Evolutionary conservation across 2,888 invertebrate genomes (phyloP), one percentile per base, ranked within the genome.

Genomic region (Campoplex nolae): DNA sequence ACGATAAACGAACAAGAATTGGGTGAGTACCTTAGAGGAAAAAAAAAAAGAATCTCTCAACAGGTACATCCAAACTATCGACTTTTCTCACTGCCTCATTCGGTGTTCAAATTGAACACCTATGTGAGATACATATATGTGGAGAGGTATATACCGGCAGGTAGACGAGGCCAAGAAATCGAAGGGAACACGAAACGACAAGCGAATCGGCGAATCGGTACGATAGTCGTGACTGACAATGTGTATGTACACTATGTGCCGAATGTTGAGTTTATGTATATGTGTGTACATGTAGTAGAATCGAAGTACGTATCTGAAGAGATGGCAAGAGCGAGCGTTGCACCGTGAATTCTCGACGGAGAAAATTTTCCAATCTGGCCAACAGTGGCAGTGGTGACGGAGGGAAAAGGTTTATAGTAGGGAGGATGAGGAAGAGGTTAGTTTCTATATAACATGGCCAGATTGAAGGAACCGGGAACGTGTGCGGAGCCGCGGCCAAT

Each of bases 391-490:
- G 68, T 54, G 81, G 48, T 38, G 76, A 77, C 48, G 76, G 48
- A 35, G 65, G 32, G 42, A 76, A 48, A 8, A 42, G 42, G 48
- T 28, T 68, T 70, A 54, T 32, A 73, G 73, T 35, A 54, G 35
- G 54, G 71, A 68, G 75, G 62, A 35, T 38, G 76, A 67, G 68
- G n/a, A 70, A 51, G 38, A 78, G 75, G 76, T 77, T 87, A 83
- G 89, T 90, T 89, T 89, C 88, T 90, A 88, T 91, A 91, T 91
- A 92, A 92, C 90, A 87, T 88, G 89, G 79, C 91, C 92, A 92
- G 93, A 92, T 93, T 93, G 93, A 91, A 93, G 91, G 91, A 91
- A 91, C 89, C 89, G 90, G 91, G 90, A 91, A 91, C 89, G 90
- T 89, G 83, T 88, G 83, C 56, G 35, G 73, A 77, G 67, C 68